Conservation (phyloP, 2,797 vertebrate genomes). For the Schizopygopsis malacanthus region DNA sequence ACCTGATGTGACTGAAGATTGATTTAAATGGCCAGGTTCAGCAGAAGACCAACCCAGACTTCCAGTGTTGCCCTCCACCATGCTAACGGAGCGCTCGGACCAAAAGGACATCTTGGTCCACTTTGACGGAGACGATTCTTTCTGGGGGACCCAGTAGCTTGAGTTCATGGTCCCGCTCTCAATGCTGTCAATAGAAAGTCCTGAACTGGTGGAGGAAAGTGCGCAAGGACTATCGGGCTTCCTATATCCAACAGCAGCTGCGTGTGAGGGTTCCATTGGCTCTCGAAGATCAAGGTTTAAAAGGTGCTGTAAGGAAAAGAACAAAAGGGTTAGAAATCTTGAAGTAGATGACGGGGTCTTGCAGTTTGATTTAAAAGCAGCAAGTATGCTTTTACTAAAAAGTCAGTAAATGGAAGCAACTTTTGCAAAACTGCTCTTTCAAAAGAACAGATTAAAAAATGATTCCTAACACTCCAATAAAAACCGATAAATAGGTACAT, state of each 20-base stretch:
- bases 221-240: conserved; percentile 51
- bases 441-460: neutral
- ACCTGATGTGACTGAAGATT: neutral
- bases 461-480: neutral
- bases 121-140: conserved; percentile 40
- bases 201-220: conserved; percentile 40
- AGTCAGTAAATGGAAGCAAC: neutral
- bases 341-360: neutral
- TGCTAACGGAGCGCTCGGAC: conserved; percentile 66
- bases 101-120: conserved; percentile 63
- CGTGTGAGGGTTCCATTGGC: conserved; percentile 11
- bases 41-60: conserved; percentile 53
- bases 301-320: conserved; percentile 55
- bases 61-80: conserved; percentile 63
- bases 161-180: conserved; percentile 9
- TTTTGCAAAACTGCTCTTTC: neutral
- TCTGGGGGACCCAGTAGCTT: conserved; percentile 51
- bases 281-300: conserved; percentile 61
- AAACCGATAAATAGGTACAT: neutral
- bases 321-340: neutral
- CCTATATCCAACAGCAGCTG: conserved; percentile 48
- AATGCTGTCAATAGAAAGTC: conserved; percentile 36
- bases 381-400: neutral
- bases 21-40: conserved; percentile 20
- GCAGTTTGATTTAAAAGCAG: neutral